Percentiles rank a stretch among this genome's conserved stretches.
Conservation (phyloP, 2,888 invertebrate species). For the Mesorhabditis spiculigera region DNA sequence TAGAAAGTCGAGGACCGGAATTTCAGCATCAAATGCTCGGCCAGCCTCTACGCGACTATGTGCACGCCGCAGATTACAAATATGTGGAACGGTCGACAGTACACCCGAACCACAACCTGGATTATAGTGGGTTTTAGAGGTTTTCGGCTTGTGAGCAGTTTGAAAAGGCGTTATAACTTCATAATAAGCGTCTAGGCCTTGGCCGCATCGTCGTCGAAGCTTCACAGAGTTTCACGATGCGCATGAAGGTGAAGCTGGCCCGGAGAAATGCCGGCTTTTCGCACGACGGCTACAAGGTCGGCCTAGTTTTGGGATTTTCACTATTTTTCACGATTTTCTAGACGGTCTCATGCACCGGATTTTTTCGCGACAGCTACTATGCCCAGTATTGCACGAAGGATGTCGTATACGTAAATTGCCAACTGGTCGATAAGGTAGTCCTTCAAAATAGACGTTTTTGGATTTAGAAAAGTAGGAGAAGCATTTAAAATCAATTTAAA, state of each 20-base stretch:
- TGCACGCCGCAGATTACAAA: neutral
- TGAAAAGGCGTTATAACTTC: neutral
- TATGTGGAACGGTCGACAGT: neutral
- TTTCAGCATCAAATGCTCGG: constrained; percentile 4
- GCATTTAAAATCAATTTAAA: neutral
- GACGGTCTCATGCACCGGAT: neutral
- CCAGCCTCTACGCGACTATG: neutral
- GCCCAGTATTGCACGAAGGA: neutral
- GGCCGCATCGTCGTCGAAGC: neutral
- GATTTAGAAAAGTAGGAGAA: too few relatives aligned
- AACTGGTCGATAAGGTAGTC: neutral
- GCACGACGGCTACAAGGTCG: neutral
- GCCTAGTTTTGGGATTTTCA: neutral
- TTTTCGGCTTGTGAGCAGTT: neutral
- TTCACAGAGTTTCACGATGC: neutral
- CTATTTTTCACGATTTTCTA: neutral
- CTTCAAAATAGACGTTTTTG: too few relatives aligned
- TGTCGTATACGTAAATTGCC: neutral
- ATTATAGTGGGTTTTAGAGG: neutral
- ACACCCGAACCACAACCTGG: neutral
- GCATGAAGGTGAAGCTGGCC: neutral
- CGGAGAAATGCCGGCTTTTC: constrained; percentile 2
- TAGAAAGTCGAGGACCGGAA: neutral
- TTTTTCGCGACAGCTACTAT: neutral
- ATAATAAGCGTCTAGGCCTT: too few relatives aligned